Evolutionary conservation across 2,888 invertebrate genomes (phyloP).

Genomic region (Carpatolechia fugitivella): DNA sequence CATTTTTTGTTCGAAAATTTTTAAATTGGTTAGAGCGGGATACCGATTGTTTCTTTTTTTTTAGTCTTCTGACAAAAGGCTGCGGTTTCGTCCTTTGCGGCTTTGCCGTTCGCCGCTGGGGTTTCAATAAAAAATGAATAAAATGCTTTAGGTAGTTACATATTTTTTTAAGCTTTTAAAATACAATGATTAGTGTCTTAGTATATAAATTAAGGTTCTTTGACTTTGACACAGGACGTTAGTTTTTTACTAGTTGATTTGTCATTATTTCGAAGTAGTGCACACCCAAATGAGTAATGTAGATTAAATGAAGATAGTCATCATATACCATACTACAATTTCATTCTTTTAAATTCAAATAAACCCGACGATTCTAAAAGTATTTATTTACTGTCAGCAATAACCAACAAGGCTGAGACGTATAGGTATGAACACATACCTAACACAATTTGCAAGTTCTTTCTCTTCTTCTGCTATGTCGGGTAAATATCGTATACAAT

Average conservation of each 20-base stretch:
- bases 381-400: no score
- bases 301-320: no score
- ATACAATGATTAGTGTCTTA: not conserved
- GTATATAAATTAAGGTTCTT: not conserved
- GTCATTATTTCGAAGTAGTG: no score
- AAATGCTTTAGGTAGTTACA: not conserved
- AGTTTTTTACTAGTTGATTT: not conserved
- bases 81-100: constrained; percentile 28
- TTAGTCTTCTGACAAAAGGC: constrained; percentile 31
- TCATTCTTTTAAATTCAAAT: no score
- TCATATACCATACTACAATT: no score
- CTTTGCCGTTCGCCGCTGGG: constrained; percentile 30
- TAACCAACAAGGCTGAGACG: no score
- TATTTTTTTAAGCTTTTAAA: constrained; percentile 3
- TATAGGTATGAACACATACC: no score
- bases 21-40: constrained; percentile 35
- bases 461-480: not conserved
- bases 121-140: not conserved
- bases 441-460: no score
- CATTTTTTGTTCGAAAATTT: constrained; percentile 41
- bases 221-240: not conserved
- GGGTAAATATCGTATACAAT: not conserved
- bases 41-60: constrained; percentile 21
- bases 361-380: no score
- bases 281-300: no score